phyloP scores from a whole-genome alignment of 2,797 vertebrate species.

The Spondyliosoma cantharus region DNA sequence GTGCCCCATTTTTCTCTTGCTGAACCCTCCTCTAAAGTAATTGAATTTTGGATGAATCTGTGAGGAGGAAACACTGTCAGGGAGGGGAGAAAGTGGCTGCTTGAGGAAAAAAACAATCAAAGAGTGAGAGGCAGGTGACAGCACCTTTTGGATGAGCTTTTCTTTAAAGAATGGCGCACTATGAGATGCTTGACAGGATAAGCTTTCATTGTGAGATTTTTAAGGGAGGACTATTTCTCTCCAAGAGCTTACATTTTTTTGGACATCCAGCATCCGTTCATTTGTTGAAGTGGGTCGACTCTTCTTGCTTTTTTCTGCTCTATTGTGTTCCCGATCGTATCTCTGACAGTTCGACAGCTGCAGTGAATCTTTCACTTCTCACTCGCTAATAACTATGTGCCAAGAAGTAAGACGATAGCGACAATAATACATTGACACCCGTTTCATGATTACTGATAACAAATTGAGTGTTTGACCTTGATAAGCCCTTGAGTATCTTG shows the following conservation, averaged over 20 bases:
- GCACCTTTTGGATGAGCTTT: constrained; percentile 64
- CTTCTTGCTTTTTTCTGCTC: constrained; percentile 45
- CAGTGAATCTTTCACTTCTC: constrained; percentile 58
- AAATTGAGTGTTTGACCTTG: constrained; percentile 52
- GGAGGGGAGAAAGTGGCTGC: constrained; percentile 48
- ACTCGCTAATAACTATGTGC: constrained; percentile 62
- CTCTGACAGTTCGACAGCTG: constrained; percentile 70
- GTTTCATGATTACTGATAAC: constrained; percentile 47
- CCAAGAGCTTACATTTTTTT: constrained; percentile 35
- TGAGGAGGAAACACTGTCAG: constrained; percentile 59
- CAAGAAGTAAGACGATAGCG: constrained; percentile 51
- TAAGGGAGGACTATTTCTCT: constrained; percentile 35
- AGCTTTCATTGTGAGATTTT: constrained; percentile 47
- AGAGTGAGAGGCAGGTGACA: constrained; percentile 73
- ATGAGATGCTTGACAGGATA: constrained; percentile 60
- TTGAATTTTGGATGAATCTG: constrained; percentile 80
- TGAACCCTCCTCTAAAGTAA: constrained; percentile 73
- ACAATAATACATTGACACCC: constrained; percentile 51
- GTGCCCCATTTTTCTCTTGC: constrained; percentile 73
- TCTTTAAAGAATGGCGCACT: constrained; percentile 59
- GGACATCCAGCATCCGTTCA: constrained; percentile 41
- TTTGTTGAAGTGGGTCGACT: constrained; percentile 50
- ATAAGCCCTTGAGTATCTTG: constrained; percentile 18
- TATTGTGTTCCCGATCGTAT: constrained; percentile 69
- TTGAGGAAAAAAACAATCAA: constrained; percentile 71